Conservation (phyloP, 2,797 vertebrate genomes). For the Anas acuta region DNA sequence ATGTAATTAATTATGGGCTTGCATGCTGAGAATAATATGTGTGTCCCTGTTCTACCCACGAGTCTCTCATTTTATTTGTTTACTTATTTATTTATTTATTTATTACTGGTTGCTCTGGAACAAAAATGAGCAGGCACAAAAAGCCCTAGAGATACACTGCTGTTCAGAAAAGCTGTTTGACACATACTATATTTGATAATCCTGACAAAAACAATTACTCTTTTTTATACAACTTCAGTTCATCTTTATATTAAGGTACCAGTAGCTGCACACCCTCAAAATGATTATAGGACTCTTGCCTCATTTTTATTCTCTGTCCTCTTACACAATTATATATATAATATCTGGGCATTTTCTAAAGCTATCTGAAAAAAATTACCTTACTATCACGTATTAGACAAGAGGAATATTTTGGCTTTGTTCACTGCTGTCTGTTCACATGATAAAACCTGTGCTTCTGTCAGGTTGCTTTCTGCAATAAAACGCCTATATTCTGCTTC, state of each 20-base stretch:
- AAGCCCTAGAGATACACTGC: background rate
- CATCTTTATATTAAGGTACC: background rate
- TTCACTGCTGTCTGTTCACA: background rate
- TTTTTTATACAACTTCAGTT: background rate
- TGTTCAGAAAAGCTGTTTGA: background rate
- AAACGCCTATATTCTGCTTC: background rate
- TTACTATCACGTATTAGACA: background rate
- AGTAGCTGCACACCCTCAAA: background rate
- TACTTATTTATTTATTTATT: background rate
- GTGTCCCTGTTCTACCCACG: background rate
- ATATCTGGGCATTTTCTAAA: background rate
- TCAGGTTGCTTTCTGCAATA: background rate
- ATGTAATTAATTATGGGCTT: background rate
- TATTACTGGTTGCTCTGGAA: background rate
- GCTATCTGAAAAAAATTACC: background rate
- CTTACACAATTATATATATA: rapidly evolving
- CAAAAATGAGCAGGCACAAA: background rate
- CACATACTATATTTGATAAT: background rate
- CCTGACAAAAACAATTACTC: background rate
- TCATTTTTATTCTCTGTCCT: background rate
- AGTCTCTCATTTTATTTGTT: background rate
- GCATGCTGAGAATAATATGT: background rate
- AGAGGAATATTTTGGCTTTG: background rate
- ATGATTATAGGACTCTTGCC: background rate
- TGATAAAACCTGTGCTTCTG: background rate